A percentile compares a stretch with the other conserved stretches of the same genome.
Evolutionary conservation across 2,113 vertebrate species (phyloP).

Genomic region (Pluvianellus socialis): DNA sequence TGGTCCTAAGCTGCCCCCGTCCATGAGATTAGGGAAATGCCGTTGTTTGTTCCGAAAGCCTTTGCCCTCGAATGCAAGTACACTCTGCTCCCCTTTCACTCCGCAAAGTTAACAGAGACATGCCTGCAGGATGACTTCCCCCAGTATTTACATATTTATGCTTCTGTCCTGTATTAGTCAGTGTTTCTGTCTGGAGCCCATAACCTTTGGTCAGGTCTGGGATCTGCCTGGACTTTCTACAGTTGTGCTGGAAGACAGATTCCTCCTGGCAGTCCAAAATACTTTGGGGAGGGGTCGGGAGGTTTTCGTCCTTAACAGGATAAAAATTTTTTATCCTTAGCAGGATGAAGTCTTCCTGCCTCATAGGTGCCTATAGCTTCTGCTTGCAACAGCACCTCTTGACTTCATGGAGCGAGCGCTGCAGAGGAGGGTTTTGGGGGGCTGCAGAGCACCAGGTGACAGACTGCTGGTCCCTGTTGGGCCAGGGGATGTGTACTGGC

Average conservation of each 20-base stretch:
- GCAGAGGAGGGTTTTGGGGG: not conserved
- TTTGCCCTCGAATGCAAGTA: slow-evolving; percentile 2
- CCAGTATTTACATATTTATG: slow-evolving; percentile 47
- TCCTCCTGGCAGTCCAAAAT: not conserved
- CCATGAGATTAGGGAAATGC: not conserved
- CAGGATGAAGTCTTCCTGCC: not conserved
- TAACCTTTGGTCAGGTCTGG: slow-evolving; percentile 47
- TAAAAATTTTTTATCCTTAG: not conserved
- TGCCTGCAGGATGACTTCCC: not conserved
- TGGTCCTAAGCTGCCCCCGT: not conserved
- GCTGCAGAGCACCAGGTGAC: not conserved
- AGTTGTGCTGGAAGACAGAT: not conserved
- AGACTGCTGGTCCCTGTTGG: not conserved
- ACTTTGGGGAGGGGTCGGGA: not conserved
- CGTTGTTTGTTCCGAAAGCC: slow-evolving; percentile 7
- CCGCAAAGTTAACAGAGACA: not conserved
- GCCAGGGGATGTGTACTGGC: not conserved
- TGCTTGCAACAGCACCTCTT: not conserved
- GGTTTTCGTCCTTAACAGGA: not conserved
- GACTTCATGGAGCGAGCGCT: rapidly evolving
- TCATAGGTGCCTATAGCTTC: not conserved
- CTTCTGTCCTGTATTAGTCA: slow-evolving; percentile 32
- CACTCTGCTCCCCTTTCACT: not conserved
- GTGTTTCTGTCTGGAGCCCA: slow-evolving; percentile 19
- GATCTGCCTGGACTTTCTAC: not conserved